phyloP scores from a whole-genome alignment of 2,797 vertebrate species.

The Cynodonichthys magdalenae region DNA sequence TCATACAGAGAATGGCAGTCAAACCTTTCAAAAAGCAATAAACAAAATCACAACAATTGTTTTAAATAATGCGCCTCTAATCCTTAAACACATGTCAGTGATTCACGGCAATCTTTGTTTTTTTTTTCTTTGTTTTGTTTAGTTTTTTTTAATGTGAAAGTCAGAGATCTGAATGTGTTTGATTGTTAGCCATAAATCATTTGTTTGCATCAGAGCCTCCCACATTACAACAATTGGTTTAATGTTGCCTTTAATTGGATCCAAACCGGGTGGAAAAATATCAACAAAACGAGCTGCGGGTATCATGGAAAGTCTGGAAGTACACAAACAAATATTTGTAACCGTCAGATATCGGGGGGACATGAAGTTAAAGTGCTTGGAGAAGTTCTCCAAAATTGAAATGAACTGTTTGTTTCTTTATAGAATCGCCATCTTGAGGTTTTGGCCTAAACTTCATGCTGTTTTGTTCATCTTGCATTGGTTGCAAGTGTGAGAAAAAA shows the following conservation, averaged over 20 bases:
- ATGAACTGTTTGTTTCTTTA: neutral
- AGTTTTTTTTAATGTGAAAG: conserved; percentile 52
- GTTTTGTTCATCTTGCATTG: neutral
- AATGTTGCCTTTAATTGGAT: conserved; percentile 61
- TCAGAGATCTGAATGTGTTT: conserved; percentile 36
- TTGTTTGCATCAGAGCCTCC: conserved; percentile 36
- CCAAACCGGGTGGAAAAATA: conserved; percentile 56
- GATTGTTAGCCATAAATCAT: conserved; percentile 66
- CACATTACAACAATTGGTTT: conserved; percentile 61
- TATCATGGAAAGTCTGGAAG: conserved; percentile 24
- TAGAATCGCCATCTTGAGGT: too few species aligned
- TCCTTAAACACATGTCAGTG: conserved; percentile 41
- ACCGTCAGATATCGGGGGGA: conserved; percentile 17
- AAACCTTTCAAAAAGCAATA: conserved; percentile 33
- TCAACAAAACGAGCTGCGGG: conserved; percentile 32
- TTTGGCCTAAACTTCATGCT: neutral
- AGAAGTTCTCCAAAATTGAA: neutral
- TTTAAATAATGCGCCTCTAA: conserved; percentile 41
- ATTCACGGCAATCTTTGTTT: conserved; percentile 43
- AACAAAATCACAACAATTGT: conserved; percentile 51
- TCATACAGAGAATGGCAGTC: conserved; percentile 32
- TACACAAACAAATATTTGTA: conserved; percentile 33
- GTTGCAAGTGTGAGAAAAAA: neutral
- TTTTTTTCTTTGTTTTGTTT: conserved; percentile 12
- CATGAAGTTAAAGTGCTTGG: neutral